Base-by-base conservation (phyloP, 2,888 invertebrate genomes). In the Drosophila siamana region DNA sequence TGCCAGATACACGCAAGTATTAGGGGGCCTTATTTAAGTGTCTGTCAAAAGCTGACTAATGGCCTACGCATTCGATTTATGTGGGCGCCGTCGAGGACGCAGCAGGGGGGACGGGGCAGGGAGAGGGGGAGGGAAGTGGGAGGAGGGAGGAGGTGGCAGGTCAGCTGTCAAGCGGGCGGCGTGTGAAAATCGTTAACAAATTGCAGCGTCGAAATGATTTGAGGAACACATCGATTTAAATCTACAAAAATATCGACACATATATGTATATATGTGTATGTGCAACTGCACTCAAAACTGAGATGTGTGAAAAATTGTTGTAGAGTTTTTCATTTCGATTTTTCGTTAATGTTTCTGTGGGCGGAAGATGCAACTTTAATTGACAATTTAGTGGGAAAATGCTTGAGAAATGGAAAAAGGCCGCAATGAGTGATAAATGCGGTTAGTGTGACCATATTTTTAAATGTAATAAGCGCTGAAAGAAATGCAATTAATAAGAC, bases 171-270 rank as follows among this genome's bases (percentile, higher is more conserved):
- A 65, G 65, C 69, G 28, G 69, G 67, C 68, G 30, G 71, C 67
- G 83, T 84, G 83, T 84, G 88, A 84, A 88, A 87, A 84, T 86
- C 69, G 77, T 78, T 86, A 85, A 86, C 89, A 85, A 85, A 85
- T 88, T 86, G 82, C 76, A 68, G 87, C 74, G 85, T 73, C 85
- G 82, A 88, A 84, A 85, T 64, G 74, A 59, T 78, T 80, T 73
- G 55, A 69, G 63, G 74, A 77, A 74, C 56, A 74, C 71, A 74
- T 69, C 54, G 69, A 75, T 69, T 65, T 86, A 72, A 79, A 79
- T 71, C 61, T 78, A 82, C 82, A 80, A 57, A 70, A 56, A 61
- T 56, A 50, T 43, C 57, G 66, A 69, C 70, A 78, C 51, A 60
- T 75, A 75, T 68, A 68, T 66, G 69, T 50, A 68, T 30, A 47